Evolutionary conservation across 2,113 vertebrate genomes (phyloP).

Genomic region (Drymodes brunneopygia): DNA sequence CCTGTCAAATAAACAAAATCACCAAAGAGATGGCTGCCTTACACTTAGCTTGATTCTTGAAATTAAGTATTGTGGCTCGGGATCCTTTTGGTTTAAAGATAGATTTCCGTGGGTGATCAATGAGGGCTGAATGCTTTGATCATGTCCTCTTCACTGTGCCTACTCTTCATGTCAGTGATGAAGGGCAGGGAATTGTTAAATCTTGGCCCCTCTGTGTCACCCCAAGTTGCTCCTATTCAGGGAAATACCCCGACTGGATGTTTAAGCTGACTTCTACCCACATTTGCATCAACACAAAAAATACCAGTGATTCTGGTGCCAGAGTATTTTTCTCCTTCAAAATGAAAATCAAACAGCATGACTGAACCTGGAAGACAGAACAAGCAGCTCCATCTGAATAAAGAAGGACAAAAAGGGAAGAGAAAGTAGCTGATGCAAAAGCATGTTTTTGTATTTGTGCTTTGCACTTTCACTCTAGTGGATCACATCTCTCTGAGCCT

Average conservation of each 20-base stretch:
- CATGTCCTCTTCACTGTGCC: neutral
- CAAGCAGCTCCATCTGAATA: neutral
- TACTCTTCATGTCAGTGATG: neutral
- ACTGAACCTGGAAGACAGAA: neutral
- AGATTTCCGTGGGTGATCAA: neutral
- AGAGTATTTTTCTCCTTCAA: neutral
- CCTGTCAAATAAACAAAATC: neutral
- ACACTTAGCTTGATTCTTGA: neutral
- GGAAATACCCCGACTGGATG: neutral
- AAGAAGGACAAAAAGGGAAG: neutral
- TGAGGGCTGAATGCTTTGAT: neutral
- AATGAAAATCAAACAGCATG: conserved; percentile 1
- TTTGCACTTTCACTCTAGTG: neutral
- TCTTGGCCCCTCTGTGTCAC: neutral
- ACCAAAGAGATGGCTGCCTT: neutral
- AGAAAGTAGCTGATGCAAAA: neutral
- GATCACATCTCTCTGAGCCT: neutral
- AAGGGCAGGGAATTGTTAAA: neutral
- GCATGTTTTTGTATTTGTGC: neutral
- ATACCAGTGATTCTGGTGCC: neutral
- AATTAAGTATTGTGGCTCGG: neutral
- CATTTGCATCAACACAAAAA: conserved; percentile 27
- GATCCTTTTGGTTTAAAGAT: neutral
- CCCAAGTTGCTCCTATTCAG: neutral
- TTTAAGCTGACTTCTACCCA: neutral